Evolutionary conservation across 2,113 vertebrate genomes (phyloP), one percentile per base, ranked within the genome.

Genomic region (Leucoraja erinaceus): DNA sequence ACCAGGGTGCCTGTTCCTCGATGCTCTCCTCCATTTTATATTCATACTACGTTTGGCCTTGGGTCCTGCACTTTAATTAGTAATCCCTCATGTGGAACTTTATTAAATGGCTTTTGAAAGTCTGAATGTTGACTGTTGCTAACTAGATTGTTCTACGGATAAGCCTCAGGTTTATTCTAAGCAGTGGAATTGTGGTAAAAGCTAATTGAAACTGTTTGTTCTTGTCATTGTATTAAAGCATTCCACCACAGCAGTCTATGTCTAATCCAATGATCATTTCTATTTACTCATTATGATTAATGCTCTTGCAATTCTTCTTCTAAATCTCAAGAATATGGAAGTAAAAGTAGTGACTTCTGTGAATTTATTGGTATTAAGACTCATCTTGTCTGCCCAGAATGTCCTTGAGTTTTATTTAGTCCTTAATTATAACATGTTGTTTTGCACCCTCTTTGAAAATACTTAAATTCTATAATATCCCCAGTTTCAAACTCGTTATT

Each of bases 131-230:
- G 9, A 33, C n/a, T 77, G 75, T 31, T 77, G 75, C 14, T 77
- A 77, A 77, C n/a, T 77, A 77, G 75, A 77, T 77, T 77, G 75
- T 77, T 33, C n/a, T 77, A 77, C 75, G 33, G n/a, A 77, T 77
- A 14, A 77, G 10, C n/a, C n/a, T 2, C 75, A 77, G n/a, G 75
- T 77, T 31, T 77, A 77, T 33, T 77, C 4, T 14, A 77, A 77
- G 33, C 75, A 33, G 31, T 33, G n/a, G 75, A 77, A 77, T 77
- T 33, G 70, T 5, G 22, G 70, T 72, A 20, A 72, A 72, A 72
- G 22, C 70, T 20, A 72, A 72, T 72, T 72, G 70, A 72, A 72
- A 72, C 70, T 20, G 22, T 2, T 72, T 20, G 4, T 20, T 72
- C 66, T 75, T 75, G 22, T 75, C 74, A 75, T 28, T 8, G 5